phyloP scores from a whole-genome alignment of 2,888 invertebrate genomes.

The Serripes groenlandicus region DNA sequence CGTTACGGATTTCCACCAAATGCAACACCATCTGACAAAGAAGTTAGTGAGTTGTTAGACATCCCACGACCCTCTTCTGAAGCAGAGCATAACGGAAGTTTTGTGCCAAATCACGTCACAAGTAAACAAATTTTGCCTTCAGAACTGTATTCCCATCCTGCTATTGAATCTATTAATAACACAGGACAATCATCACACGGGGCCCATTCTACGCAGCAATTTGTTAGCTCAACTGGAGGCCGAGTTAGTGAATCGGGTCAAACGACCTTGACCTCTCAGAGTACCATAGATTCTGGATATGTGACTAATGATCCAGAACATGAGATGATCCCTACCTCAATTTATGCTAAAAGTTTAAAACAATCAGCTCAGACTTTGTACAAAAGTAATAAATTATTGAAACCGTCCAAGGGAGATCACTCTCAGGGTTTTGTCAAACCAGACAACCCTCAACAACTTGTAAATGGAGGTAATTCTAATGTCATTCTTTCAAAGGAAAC shows the following conservation, averaged over 20 bases:
- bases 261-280: slow-evolving; percentile 75
- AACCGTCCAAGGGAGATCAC: slow-evolving; percentile 56
- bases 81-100: background rate
- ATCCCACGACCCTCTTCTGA: background rate
- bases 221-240: slow-evolving; percentile 56
- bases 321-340: slow-evolving; percentile 71
- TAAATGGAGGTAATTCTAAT: slow-evolving; percentile 35
- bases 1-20: slow-evolving; percentile 48
- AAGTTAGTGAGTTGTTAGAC: slow-evolving; percentile 68
- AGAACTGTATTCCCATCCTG: slow-evolving; percentile 13
- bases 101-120: background rate
- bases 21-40: slow-evolving; percentile 70
- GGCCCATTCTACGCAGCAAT: background rate
- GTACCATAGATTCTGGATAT: slow-evolving; percentile 80
- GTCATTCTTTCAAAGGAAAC: background rate
- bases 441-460: background rate
- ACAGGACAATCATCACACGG: background rate
- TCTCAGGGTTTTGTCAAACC: slow-evolving; percentile 12
- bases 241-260: slow-evolving; percentile 76
- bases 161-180: slow-evolving; percentile 15
- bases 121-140: slow-evolving; percentile 10
- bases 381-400: slow-evolving; percentile 60
- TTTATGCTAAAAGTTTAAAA: slow-evolving; percentile 69
- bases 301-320: slow-evolving; percentile 79
- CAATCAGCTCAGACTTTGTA: slow-evolving; percentile 72